A percentile compares a stretch with the other conserved stretches of the same genome.
phyloP scores from a whole-genome alignment of 2,113 vertebrate genomes.

The Erpornis zantholeuca region DNA sequence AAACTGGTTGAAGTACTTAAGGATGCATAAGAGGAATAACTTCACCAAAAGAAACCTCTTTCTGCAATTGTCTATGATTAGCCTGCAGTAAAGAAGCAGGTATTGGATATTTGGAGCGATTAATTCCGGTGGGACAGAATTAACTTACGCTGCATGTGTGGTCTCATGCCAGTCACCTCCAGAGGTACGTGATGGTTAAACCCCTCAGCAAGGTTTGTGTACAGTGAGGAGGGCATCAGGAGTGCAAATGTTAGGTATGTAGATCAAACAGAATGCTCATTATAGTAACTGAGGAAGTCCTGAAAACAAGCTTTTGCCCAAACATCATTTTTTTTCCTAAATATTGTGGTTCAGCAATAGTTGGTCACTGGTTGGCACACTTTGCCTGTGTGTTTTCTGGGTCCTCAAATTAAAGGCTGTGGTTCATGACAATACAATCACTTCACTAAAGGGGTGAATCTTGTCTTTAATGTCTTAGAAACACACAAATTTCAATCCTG shows the following conservation, averaged over 20 bases:
- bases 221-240: neutral
- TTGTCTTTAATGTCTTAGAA: neutral
- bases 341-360: neutral
- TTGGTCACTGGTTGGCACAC: neutral
- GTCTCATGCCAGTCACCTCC: neutral
- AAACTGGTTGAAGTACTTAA: neutral
- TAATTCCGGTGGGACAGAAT: neutral
- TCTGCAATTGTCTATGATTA: neutral
- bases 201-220: neutral
- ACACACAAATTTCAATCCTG: neutral
- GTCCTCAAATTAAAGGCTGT: neutral
- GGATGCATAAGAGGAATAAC: neutral
- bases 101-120: neutral
- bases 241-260: neutral
- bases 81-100: neutral
- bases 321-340: neutral
- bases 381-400: neutral
- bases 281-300: neutral
- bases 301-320: neutral
- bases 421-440: neutral
- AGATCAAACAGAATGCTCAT: neutral
- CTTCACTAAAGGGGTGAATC: neutral
- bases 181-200: rapidly evolving
- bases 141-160: rapidly evolving
- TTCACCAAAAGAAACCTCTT: neutral